Percentiles rank a stretch among this genome's conserved stretches.
Evolutionary conservation across 2,113 vertebrate genomes (phyloP).

Genomic region (Sylvia atricapilla): DNA sequence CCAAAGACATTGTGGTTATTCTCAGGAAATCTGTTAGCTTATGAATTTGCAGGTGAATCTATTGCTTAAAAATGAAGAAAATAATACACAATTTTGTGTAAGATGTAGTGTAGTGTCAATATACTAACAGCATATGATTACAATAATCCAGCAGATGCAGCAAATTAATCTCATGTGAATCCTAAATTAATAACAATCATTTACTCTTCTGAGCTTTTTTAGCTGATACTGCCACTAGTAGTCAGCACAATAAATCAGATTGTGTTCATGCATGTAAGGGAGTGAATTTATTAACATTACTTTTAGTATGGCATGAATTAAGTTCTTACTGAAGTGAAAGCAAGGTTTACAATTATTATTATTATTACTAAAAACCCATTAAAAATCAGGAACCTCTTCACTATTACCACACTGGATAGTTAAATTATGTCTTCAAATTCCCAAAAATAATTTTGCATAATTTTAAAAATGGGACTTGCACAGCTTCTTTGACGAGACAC

Average conservation of each 20-base stretch:
- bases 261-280: neutral
- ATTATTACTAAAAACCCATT: neutral
- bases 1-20: neutral
- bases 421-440: neutral
- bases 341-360: neutral
- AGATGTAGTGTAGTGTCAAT: neutral
- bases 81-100: neutral
- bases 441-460: neutral
- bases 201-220: neutral
- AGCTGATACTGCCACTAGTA: neutral
- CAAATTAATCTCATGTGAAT: neutral
- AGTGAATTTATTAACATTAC: neutral
- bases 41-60: neutral
- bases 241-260: neutral
- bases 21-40: neutral
- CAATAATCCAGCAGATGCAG: neutral
- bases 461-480: neutral
- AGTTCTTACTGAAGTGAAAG: neutral
- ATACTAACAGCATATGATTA: neutral
- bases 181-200: neutral
- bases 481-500: neutral
- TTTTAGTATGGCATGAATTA: neutral
- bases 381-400: neutral
- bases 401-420: neutral
- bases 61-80: neutral